Conservation (phyloP, 2,113 vertebrate genomes). For the Indicator maculatus region DNA sequence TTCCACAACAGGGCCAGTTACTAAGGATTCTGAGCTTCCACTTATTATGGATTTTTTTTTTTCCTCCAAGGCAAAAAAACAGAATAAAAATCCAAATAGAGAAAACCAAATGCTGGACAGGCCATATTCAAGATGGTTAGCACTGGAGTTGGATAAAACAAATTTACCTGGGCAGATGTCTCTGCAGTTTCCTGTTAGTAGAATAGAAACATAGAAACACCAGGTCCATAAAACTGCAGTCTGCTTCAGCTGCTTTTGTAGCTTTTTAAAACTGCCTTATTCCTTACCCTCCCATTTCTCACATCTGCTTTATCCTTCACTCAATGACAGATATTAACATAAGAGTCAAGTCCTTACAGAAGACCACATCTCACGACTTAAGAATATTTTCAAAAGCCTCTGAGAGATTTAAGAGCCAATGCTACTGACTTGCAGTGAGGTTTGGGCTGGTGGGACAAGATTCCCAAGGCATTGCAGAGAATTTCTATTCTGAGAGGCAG, state of each 20-base stretch:
- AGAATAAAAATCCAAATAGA: not conserved
- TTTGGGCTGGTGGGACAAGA: not conserved
- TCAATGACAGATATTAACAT: not conserved
- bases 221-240: not conserved
- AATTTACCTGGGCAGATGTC: not conserved
- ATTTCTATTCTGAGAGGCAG: not conserved
- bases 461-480: not conserved
- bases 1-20: conserved; percentile 10
- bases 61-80: not conserved
- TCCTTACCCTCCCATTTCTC: not conserved
- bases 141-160: not conserved
- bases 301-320: not conserved
- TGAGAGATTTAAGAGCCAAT: not conserved
- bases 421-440: not conserved
- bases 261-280: not conserved
- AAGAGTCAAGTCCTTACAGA: not conserved
- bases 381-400: not conserved
- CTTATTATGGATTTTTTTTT: not conserved
- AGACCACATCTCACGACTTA: not conserved
- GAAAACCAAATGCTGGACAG: not conserved
- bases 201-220: not conserved
- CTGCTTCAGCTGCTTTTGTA: not conserved
- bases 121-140: not conserved
- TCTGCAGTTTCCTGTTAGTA: not conserved
- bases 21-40: not conserved